Percentiles rank a stretch among this genome's conserved stretches.
phyloP scores from a whole-genome alignment of 2,797 vertebrate genomes.

The Rousettus madagascariensis region DNA sequence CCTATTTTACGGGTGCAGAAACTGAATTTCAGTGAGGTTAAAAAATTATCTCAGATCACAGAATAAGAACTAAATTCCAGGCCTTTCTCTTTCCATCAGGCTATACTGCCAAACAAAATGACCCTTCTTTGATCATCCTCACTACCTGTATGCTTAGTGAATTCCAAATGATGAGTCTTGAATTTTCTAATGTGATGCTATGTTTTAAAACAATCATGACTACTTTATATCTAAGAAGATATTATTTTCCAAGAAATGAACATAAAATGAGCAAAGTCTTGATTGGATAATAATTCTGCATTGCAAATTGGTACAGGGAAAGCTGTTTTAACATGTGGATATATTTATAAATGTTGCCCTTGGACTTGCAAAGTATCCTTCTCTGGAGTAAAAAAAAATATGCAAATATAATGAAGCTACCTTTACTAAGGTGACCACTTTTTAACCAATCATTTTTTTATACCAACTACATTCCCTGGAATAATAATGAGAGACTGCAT shows the following conservation, averaged over 20 bases:
- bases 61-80: not conserved
- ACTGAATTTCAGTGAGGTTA: not conserved
- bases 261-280: slow-evolving; percentile 62
- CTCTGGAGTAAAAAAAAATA: slow-evolving; percentile 53
- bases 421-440: slow-evolving; percentile 65
- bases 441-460: slow-evolving; percentile 65
- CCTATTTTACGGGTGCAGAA: not conserved
- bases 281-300: slow-evolving; percentile 69
- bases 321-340: slow-evolving; percentile 49
- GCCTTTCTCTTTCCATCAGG: not conserved
- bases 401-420: slow-evolving; percentile 67
- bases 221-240: slow-evolving; percentile 20
- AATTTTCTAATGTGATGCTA: slow-evolving; percentile 60
- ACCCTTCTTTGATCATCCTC: slow-evolving; percentile 55
- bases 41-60: not conserved
- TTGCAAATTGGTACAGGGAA: slow-evolving; percentile 56
- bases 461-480: slow-evolving; percentile 31
- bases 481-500: slow-evolving; percentile 34
- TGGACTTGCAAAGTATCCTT: slow-evolving; percentile 57
- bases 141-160: not conserved
- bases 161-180: slow-evolving; percentile 45
- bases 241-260: slow-evolving; percentile 62
- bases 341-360: slow-evolving; percentile 56
- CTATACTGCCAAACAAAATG: not conserved
- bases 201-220: slow-evolving; percentile 53